phyloP scores from a whole-genome alignment of 2,888 invertebrate species.

The Scaptomyza polygonia region DNA sequence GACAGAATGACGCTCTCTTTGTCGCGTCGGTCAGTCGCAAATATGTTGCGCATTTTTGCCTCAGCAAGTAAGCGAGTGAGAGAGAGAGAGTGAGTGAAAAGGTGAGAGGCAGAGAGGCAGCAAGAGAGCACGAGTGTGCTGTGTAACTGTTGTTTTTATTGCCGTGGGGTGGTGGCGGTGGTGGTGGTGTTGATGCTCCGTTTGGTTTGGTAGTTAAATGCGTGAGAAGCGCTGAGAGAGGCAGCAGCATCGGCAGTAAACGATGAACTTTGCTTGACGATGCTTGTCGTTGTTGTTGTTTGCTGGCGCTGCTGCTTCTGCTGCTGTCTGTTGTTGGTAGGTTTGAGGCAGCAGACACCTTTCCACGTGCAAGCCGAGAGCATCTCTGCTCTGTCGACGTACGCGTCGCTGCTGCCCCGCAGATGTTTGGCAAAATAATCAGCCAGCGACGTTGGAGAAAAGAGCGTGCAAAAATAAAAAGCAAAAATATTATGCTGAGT shows the following conservation, averaged over 20 bases:
- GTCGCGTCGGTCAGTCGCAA: constrained; percentile 75
- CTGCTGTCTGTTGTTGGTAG: constrained; percentile 37
- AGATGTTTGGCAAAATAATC: constrained; percentile 76
- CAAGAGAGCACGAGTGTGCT: constrained; percentile 57
- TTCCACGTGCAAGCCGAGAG: constrained; percentile 71
- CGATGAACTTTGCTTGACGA: constrained; percentile 78
- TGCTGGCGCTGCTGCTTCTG: constrained; percentile 24
- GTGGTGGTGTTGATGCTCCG: constrained; percentile 36
- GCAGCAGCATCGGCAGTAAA: constrained; percentile 59
- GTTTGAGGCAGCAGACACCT: constrained; percentile 77
- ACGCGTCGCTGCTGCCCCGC: constrained; percentile 47
- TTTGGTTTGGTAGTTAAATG: constrained; percentile 63
- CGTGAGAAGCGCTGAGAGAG: constrained; percentile 70
- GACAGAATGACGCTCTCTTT: constrained; percentile 42
- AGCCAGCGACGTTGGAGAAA: constrained; percentile 77
- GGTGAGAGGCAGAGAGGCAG: constrained; percentile 14
- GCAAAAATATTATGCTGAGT: constrained; percentile 79
- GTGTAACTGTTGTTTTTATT: constrained; percentile 74
- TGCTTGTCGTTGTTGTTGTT: constrained; percentile 47
- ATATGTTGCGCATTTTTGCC: constrained; percentile 80
- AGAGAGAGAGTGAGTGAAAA: constrained; percentile 18
- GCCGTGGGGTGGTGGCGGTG: constrained; percentile 43
- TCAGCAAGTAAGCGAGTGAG: constrained; percentile 21
- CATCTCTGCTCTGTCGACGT: constrained; percentile 24
- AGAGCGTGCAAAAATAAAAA: constrained; percentile 77